phyloP scores from a whole-genome alignment of 2,797 vertebrate species.

The Cirrhinus mrigala region DNA sequence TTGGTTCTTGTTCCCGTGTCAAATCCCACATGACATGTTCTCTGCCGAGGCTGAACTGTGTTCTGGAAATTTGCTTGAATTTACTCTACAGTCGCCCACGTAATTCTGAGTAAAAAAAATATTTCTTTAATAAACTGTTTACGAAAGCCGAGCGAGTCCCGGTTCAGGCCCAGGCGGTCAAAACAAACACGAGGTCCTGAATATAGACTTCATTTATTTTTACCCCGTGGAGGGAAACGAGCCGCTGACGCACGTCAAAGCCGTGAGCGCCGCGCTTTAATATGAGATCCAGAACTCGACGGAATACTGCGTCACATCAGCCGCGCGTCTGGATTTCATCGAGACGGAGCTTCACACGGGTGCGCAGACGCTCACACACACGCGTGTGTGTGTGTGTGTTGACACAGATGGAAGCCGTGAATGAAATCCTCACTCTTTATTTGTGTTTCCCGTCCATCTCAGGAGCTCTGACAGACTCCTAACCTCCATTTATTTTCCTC shows the following conservation, averaged over 20 bases:
- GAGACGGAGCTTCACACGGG: neutral
- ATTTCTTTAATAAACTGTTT: conserved; percentile 30
- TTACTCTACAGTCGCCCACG: neutral
- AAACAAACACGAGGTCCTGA: conserved; percentile 42
- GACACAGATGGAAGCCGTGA: conserved; percentile 56
- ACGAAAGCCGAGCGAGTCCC: neutral
- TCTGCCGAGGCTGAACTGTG: neutral
- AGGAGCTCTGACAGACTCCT: conserved; percentile 15
- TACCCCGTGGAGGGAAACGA: conserved; percentile 27
- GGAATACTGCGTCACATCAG: neutral
- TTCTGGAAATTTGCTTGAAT: neutral
- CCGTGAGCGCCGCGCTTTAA: too few relatives aligned
- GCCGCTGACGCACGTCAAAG: neutral
- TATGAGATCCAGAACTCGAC: neutral
- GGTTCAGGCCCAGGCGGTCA: conserved; percentile 44
- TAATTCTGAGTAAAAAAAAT: neutral
- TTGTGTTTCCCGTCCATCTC: conserved; percentile 23
- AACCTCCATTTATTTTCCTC: conserved; percentile 31
- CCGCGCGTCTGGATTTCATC: conserved; percentile 29
- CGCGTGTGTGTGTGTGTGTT: conserved; percentile 1
- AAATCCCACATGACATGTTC: neutral
- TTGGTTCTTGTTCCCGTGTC: neutral
- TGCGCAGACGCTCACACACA: neutral
- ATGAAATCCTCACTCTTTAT: conserved; percentile 60
- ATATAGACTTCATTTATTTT: conserved; percentile 44